Evolutionary conservation across 2,888 invertebrate species (phyloP).

Genomic region (Dendrolimus pini): DNA sequence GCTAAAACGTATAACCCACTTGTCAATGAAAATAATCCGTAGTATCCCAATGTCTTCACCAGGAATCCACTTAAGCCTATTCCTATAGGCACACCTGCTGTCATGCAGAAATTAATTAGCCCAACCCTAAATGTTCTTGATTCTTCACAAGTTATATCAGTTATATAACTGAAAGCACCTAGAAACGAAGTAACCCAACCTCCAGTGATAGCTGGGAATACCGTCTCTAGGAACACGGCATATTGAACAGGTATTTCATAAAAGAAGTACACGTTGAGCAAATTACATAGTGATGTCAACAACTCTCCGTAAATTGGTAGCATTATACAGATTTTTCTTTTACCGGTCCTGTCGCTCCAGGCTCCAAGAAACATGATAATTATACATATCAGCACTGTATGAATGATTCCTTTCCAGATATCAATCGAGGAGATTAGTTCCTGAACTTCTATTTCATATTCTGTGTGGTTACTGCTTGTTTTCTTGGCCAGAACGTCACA

Average conservation of each 20-base stretch:
- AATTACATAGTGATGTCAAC: conserved; percentile 62
- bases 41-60: conserved; percentile 56
- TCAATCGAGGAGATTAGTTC: conserved; percentile 74
- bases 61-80: conserved; percentile 72
- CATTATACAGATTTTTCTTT: conserved; percentile 74
- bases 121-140: conserved; percentile 78
- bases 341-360: conserved; percentile 78
- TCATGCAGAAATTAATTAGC: conserved; percentile 77
- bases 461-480: conserved; percentile 70
- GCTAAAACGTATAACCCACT: conserved; percentile 71
- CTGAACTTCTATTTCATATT: conserved; percentile 79
- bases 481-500: conserved; percentile 55
- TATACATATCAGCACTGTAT: conserved; percentile 73
- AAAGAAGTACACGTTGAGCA: conserved; percentile 76
- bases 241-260: conserved; percentile 74
- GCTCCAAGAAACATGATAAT: conserved; percentile 78
- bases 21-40: conserved; percentile 60
- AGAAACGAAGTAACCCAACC: conserved; percentile 77
- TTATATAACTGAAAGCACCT: conserved; percentile 79
- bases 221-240: conserved; percentile 69
- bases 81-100: conserved; percentile 75
- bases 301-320: conserved; percentile 75
- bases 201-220: conserved; percentile 71
- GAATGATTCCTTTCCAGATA: conserved; percentile 74
- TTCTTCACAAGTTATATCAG: conserved; percentile 76